Conservation (phyloP, 92 coral and sea anemone genomes). For the Zoanthus gigantus region DNA sequence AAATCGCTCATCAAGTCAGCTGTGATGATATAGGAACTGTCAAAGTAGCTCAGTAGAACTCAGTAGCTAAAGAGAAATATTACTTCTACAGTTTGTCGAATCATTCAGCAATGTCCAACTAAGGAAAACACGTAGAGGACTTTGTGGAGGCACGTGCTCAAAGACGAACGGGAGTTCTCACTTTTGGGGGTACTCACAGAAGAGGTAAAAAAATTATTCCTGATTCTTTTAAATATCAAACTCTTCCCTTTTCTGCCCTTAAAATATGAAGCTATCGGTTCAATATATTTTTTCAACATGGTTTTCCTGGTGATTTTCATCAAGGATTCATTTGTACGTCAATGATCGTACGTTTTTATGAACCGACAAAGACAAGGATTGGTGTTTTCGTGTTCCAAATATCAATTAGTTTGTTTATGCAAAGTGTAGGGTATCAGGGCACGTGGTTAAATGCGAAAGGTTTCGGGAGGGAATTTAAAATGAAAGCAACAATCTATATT, state of each 20-base stretch:
- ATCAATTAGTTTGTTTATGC: not conserved
- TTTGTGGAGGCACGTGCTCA: no score
- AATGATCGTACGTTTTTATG: not conserved
- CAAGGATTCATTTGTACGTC: not conserved
- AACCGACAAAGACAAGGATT: not conserved
- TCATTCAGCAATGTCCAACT: no score
- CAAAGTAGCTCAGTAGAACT: not conserved
- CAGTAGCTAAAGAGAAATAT: no score
- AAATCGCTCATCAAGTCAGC: not conserved
- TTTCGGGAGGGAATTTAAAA: not conserved
- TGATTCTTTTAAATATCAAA: constrained; percentile 9
- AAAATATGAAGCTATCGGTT: not conserved
- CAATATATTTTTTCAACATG: not conserved
- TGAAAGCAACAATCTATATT: not conserved
- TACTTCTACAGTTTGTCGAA: no score
- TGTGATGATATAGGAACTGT: not conserved
- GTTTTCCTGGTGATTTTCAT: constrained; percentile 1
- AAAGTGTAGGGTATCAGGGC: constrained; percentile 3
- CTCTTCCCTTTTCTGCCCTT: not conserved
- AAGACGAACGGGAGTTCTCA: no score
- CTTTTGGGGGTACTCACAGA: no score
- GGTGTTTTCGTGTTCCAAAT: not conserved
- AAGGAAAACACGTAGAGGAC: no score
- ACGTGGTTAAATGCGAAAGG: not conserved
- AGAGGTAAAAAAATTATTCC: not conserved